These are phyloP conservation scores for Microchrysa polita DNA, from an alignment of 2,888 invertebrate genomes.

Conservation along the genomic window DNA sequence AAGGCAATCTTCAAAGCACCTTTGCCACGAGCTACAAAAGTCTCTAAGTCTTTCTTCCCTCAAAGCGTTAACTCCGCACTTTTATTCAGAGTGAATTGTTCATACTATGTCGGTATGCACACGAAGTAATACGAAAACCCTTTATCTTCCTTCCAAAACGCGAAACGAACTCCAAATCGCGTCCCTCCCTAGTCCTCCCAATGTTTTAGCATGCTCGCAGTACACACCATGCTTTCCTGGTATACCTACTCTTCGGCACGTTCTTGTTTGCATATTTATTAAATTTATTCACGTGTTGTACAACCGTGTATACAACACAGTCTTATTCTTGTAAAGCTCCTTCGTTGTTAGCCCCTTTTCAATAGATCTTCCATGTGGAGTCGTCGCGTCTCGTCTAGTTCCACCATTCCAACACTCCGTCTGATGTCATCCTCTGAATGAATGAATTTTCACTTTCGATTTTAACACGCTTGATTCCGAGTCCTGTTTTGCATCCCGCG, in stretches of 20 bases:
- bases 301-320: conserved; percentile 29
- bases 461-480: conserved; percentile 4
- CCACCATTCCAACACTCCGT: background rate
- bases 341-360: conserved; percentile 8
- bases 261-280: conserved; percentile 51
- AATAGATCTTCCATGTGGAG: background rate
- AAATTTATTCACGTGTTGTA: conserved; percentile 50
- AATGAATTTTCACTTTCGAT: conserved; percentile 44
- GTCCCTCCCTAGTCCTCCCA: too few species aligned
- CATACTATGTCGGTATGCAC: too few species aligned
- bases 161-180: too few species aligned
- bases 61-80: too few species aligned
- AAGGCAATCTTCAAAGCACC: too few species aligned
- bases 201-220: too few species aligned
- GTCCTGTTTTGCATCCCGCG: background rate
- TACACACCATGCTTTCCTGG: conserved; percentile 8
- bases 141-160: too few species aligned
- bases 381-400: background rate
- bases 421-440: background rate
- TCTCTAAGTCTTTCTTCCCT: too few species aligned
- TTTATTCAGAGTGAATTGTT: too few species aligned
- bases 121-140: too few species aligned
- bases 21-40: too few species aligned
- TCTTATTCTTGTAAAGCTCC: conserved; percentile 12
- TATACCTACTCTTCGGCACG: conserved; percentile 40